phyloP scores from a whole-genome alignment of 2,113 vertebrate genomes.

The Paralichthys olivaceus region DNA sequence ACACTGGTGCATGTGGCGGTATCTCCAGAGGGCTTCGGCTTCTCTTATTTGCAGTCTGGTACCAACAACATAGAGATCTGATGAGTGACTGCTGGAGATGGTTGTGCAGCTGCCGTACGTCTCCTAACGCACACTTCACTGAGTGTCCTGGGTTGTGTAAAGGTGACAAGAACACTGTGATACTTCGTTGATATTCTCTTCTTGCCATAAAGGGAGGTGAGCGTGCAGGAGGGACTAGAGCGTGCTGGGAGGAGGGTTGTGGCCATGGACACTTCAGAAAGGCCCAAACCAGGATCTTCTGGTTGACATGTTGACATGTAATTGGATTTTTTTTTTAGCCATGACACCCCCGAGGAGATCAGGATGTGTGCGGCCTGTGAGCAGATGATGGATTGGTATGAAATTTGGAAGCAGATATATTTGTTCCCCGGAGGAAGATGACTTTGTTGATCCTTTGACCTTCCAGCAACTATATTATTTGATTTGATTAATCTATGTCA shows the following conservation, averaged over 20 bases:
- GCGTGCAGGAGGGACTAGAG: not conserved
- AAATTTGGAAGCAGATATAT: not conserved
- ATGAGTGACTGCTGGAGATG: conserved; percentile 10
- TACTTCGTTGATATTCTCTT: conserved; percentile 13
- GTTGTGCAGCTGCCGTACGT: not conserved
- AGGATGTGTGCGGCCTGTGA: too few relatives aligned
- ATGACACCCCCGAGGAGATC: too few relatives aligned
- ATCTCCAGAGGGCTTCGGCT: conserved; percentile 29
- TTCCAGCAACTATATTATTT: too few relatives aligned
- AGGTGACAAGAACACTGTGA: not conserved
- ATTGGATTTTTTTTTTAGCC: too few relatives aligned
- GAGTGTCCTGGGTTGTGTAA: not conserved
- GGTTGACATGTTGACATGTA: not conserved
- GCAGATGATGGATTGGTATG: not conserved
- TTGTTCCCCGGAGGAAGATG: not conserved
- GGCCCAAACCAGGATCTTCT: too few relatives aligned
- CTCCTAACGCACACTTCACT: not conserved
- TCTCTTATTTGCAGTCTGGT: conserved; percentile 29
- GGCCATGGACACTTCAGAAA: too few relatives aligned
- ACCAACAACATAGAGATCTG: conserved; percentile 28
- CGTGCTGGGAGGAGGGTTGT: too few relatives aligned
- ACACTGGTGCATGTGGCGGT: not conserved
- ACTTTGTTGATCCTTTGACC: not conserved
- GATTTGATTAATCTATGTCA: too few relatives aligned
- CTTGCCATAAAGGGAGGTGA: conserved; percentile 2